Evolutionary conservation across 2,888 invertebrate species (phyloP).

Genomic region (Uropetala carovei): DNA sequence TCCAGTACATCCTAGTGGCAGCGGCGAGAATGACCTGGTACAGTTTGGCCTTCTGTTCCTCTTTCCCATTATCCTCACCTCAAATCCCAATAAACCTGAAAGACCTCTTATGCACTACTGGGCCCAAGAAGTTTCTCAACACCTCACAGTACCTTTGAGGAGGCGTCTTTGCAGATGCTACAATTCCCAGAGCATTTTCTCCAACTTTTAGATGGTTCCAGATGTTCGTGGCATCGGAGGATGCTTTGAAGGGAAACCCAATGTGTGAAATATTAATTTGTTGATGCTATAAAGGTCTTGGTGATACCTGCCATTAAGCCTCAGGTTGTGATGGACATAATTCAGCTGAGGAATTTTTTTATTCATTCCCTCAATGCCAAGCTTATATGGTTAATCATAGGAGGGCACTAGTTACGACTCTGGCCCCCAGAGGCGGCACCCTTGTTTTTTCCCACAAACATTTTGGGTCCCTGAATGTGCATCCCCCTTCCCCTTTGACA

Average conservation of each 20-base stretch:
- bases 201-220: constrained; percentile 7
- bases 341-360: neutral
- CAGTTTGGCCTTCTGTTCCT: neutral
- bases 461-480: constrained; percentile 13
- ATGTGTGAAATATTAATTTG: neutral
- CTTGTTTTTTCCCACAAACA: constrained; percentile 17
- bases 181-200: neutral
- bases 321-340: constrained; percentile 33
- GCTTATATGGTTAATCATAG: constrained; percentile 17
- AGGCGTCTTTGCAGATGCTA: constrained; percentile 1
- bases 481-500: neutral
- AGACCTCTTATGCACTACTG: neutral
- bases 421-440: constrained; percentile 15
- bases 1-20: constrained; percentile 50
- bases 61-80: neutral
- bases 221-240: neutral
- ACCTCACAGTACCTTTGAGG: constrained; percentile 22
- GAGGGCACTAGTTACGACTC: neutral
- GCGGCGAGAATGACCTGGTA: constrained; percentile 6
- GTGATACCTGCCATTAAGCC: neutral
- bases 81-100: neutral
- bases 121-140: neutral
- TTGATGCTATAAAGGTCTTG: neutral
- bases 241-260: constrained; percentile 17
- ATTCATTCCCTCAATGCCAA: neutral